Evolutionary conservation across 2,797 vertebrate genomes (phyloP).

Genomic region (Notolabrus celidotus): DNA sequence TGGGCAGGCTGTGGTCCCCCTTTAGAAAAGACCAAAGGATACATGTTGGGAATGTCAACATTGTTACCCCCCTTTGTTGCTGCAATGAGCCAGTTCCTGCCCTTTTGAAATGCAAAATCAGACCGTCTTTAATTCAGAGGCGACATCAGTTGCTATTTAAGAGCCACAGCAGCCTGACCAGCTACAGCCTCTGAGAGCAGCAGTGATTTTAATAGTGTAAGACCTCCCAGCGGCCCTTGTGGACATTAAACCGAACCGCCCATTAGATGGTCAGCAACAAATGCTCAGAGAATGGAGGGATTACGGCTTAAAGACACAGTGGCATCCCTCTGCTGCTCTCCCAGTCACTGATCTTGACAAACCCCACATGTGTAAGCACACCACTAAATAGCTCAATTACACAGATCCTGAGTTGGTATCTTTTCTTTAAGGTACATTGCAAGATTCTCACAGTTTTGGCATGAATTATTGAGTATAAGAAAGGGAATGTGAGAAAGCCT

Average conservation of each 20-base stretch:
- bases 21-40: conserved; percentile 67
- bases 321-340: conserved; percentile 50
- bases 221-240: conserved; percentile 82
- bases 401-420: conserved; percentile 16
- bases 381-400: conserved; percentile 30
- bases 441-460: conserved; percentile 43
- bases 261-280: conserved; percentile 83
- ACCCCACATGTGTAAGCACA: conserved; percentile 28
- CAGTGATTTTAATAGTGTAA: conserved; percentile 73
- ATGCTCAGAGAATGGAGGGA: conserved; percentile 79
- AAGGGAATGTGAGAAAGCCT: conserved; percentile 41
- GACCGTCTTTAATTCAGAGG: conserved; percentile 67
- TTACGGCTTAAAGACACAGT: conserved; percentile 86
- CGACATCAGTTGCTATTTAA: conserved; percentile 54
- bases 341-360: conserved; percentile 41
- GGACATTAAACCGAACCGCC: conserved; percentile 83
- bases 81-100: conserved; percentile 58
- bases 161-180: conserved; percentile 49
- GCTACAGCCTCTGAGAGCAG: conserved; percentile 51
- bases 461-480: conserved; percentile 30
- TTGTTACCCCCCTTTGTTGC: conserved; percentile 77
- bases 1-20: conserved; percentile 51
- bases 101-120: conserved; percentile 81
- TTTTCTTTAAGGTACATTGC: conserved; percentile 37
- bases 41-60: conserved; percentile 75